Evolutionary conservation across 92 coral and sea anemone genomes (phyloP).

Genomic region (Diadumene lineata): DNA sequence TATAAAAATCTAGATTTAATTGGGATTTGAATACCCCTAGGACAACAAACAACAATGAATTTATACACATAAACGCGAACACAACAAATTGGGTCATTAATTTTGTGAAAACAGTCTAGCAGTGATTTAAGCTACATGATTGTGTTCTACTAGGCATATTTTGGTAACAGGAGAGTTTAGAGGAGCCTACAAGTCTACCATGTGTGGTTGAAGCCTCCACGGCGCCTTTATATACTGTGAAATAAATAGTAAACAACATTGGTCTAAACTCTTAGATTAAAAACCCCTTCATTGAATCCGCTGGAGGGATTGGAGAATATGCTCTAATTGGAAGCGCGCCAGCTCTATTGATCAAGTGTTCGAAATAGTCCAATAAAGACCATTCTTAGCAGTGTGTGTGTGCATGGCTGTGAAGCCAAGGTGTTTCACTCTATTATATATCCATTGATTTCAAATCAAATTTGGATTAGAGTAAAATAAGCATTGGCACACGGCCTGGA

Average conservation of each 20-base stretch:
- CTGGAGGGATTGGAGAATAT: conserved; percentile 16
- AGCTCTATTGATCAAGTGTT: neutral
- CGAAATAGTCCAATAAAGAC: conserved; percentile 8
- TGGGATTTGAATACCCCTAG: conserved; percentile 8
- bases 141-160: no score
- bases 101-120: neutral
- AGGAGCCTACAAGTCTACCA: conserved; percentile 19
- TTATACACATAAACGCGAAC: neutral
- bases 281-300: conserved; percentile 28
- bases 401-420: neutral
- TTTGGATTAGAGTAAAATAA: conserved; percentile 3
- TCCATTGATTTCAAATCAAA: conserved; percentile 11
- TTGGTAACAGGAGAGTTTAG: neutral
- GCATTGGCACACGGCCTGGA: conserved; percentile 50
- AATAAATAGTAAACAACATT: conserved; percentile 6
- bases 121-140: no score
- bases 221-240: conserved; percentile 14
- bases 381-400: conserved; percentile 1
- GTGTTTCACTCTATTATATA: conserved; percentile 4
- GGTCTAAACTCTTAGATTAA: no score
- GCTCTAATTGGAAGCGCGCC: conserved; percentile 48
- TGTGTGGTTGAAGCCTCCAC: conserved; percentile 7
- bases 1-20: conserved; percentile 43
- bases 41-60: conserved; percentile 16
- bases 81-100: conserved; percentile 20